Conservation (phyloP, 2,113 vertebrate genomes). For the Gymnocephalus cernua region DNA sequence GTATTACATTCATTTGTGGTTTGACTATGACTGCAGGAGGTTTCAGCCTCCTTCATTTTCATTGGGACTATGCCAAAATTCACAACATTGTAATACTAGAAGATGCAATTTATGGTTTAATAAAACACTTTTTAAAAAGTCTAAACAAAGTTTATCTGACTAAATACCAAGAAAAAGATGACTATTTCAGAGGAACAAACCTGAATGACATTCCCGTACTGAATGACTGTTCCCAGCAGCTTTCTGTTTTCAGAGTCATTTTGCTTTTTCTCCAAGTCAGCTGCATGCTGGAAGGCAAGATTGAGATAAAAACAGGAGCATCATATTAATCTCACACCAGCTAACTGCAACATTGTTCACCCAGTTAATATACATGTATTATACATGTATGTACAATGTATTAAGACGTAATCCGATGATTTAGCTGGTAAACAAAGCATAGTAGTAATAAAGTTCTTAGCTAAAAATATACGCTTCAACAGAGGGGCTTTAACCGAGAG, state of each 20-base stretch:
- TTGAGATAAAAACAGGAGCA: not conserved
- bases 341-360: not conserved
- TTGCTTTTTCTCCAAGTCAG: slow-evolving; percentile 98
- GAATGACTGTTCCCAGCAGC: slow-evolving; percentile 94
- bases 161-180: not conserved
- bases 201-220: slow-evolving; percentile 98
- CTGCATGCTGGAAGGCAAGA: slow-evolving; percentile 89
- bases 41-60: not conserved
- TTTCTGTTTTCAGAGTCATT: slow-evolving; percentile 98
- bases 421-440: not conserved
- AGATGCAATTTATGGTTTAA: not conserved
- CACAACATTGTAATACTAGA: not conserved
- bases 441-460: slow-evolving; percentile 5
- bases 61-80: not conserved
- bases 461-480: not conserved
- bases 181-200: slow-evolving; percentile 73
- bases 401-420: not conserved
- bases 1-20: not conserved
- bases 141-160: not conserved
- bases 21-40: not conserved
- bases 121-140: too few species aligned
- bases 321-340: not conserved
- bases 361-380: not conserved
- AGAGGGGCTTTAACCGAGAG: slow-evolving; percentile 13
- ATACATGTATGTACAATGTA: too few species aligned